phyloP scores from a whole-genome alignment of 2,888 invertebrate genomes.

The Villa cingulata region DNA sequence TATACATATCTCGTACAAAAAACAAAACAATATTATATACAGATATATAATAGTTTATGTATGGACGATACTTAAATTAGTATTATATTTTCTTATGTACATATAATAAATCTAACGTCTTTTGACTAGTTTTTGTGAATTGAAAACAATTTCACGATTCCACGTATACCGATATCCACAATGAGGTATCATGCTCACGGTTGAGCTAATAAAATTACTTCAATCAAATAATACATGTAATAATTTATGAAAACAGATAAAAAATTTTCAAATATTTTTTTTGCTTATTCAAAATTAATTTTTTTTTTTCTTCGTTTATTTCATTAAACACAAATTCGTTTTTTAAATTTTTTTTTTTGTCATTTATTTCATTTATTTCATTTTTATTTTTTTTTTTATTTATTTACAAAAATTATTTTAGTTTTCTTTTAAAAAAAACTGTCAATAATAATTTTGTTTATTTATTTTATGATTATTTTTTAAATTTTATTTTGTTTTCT shows the following conservation, averaged over 20 bases:
- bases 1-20: too few species aligned
- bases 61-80: too few species aligned
- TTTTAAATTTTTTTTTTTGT: neutral
- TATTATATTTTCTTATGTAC: too few species aligned
- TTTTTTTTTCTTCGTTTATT: too few species aligned
- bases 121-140: conserved; percentile 84
- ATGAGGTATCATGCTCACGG: conserved; percentile 39
- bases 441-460: too few species aligned
- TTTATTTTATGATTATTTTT: too few species aligned
- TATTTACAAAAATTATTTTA: too few species aligned
- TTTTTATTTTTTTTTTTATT: neutral
- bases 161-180: conserved; percentile 82
- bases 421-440: too few species aligned
- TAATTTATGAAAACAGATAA: neutral
- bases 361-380: neutral
- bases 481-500: neutral
- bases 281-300: too few species aligned
- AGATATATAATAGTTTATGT: too few species aligned
- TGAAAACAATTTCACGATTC: conserved; percentile 85
- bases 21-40: too few species aligned
- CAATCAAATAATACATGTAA: conserved; percentile 1
- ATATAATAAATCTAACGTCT: conserved; percentile 49
- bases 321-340: too few species aligned
- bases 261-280: neutral
- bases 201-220: conserved; percentile 22